These are phyloP conservation scores for Spea bombifrons DNA, from an alignment of 2,113 vertebrate genomes.

Conservation along the genomic window DNA sequence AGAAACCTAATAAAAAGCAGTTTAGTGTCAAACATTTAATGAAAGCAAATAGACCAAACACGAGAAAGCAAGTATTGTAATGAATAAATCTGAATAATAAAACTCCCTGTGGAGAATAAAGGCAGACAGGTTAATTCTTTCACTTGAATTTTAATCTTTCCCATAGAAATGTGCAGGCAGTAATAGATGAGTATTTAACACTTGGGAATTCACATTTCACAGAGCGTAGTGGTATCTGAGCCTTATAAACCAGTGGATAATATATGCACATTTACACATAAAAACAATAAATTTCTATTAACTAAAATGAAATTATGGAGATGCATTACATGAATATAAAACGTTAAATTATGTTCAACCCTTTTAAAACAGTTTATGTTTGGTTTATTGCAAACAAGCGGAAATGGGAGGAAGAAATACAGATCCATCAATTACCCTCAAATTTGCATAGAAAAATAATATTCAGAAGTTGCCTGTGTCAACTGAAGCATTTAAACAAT, in stretches of 20 bases:
- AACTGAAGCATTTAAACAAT: too few relatives aligned
- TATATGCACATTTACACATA: conserved; percentile 21
- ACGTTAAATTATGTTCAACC: too few relatives aligned
- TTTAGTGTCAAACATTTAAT: conserved; percentile 46
- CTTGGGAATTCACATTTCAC: conserved; percentile 37
- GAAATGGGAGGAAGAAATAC: too few relatives aligned
- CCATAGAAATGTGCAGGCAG: conserved; percentile 24
- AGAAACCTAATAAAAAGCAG: conserved; percentile 32
- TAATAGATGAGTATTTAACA: conserved; percentile 41
- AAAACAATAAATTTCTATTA: conserved; percentile 4
- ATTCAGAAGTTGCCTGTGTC: too few relatives aligned
- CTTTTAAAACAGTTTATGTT: too few relatives aligned
- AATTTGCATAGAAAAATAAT: too few relatives aligned
- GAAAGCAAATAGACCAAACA: conserved; percentile 43
- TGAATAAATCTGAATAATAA: conserved; percentile 49
- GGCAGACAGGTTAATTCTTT: conserved; percentile 48
- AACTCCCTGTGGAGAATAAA: conserved; percentile 36
- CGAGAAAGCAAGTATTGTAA: conserved; percentile 46
- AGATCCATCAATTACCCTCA: too few relatives aligned
- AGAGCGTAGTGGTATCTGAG: not conserved
- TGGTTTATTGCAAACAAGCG: too few relatives aligned
- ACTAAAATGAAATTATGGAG: not conserved
- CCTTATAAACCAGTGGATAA: conserved; percentile 1
- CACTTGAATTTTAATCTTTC: conserved; percentile 48
- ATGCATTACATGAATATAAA: not conserved